Conservation (phyloP, 2,888 invertebrate genomes). For the Cinara cedri region DNA sequence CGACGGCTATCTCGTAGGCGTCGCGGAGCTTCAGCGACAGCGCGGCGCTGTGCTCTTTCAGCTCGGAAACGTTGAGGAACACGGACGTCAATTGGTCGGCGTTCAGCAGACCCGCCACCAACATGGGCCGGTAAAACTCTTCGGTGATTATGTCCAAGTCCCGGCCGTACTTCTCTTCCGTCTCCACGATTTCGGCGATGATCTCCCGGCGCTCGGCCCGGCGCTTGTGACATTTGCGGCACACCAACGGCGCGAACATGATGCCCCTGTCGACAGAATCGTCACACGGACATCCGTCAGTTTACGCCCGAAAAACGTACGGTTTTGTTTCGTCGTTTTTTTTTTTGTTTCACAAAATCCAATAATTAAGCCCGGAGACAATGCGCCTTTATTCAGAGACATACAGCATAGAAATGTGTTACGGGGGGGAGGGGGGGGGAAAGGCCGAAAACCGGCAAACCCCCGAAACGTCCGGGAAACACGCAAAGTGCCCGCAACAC, state of each 20-base stretch:
- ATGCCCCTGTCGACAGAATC: slow-evolving; percentile 67
- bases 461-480: too few species aligned
- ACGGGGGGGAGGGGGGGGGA: too few species aligned
- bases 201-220: slow-evolving; percentile 91
- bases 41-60: slow-evolving; percentile 84
- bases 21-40: slow-evolving; percentile 86
- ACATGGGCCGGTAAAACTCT: slow-evolving; percentile 91
- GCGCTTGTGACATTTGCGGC: slow-evolving; percentile 86
- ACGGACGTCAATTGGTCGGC: slow-evolving; percentile 86
- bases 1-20: slow-evolving; percentile 79
- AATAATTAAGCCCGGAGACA: too few species aligned
- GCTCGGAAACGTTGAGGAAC: slow-evolving; percentile 91
- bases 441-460: too few species aligned
- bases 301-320: too few species aligned
- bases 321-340: too few species aligned
- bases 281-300: too few species aligned
- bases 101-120: slow-evolving; percentile 73
- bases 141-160: slow-evolving; percentile 91
- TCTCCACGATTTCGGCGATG: slow-evolving; percentile 92
- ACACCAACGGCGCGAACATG: slow-evolving; percentile 78
- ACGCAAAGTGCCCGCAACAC: too few species aligned
- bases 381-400: too few species aligned
- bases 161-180: slow-evolving; percentile 92
- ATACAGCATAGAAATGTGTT: too few species aligned
- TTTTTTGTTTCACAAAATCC: too few species aligned